phyloP scores from a whole-genome alignment of 2,797 vertebrate genomes.

The Sebastes diploproa region DNA sequence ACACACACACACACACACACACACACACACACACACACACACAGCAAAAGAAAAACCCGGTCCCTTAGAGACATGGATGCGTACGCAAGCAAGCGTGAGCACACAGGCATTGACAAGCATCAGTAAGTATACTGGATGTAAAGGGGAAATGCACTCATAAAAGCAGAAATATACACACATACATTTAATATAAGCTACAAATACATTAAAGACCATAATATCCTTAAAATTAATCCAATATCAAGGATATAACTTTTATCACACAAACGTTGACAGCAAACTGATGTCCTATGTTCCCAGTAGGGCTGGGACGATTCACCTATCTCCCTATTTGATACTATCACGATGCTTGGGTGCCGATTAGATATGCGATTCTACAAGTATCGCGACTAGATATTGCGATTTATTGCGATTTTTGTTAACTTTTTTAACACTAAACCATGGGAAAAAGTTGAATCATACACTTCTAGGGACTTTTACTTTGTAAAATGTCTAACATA shows the following conservation, averaged over 20 bases:
- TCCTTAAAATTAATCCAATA: not conserved
- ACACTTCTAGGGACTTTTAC: no score
- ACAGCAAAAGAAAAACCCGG: not conserved
- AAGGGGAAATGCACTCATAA: not conserved
- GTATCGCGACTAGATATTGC: no score
- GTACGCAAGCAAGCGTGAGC: not conserved
- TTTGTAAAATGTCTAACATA: no score
- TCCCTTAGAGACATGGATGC: not conserved
- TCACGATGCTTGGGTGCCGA: no score
- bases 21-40: not conserved
- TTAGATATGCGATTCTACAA: no score
- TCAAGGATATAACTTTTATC: not conserved
- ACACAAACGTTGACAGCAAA: not conserved
- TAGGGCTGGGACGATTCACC: no score
- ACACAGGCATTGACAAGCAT: not conserved
- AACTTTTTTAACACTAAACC: no score
- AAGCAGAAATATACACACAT: not conserved
- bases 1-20: not conserved
- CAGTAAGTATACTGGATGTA: not conserved
- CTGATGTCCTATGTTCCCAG: no score
- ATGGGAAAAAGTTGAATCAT: no score
- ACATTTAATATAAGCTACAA: not conserved
- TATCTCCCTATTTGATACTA: no score
- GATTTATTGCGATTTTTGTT: no score
- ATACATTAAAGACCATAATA: not conserved